These are phyloP conservation scores for Morinoia aosen DNA, from an alignment of 2,888 invertebrate genomes.

Conservation along the genomic window DNA sequence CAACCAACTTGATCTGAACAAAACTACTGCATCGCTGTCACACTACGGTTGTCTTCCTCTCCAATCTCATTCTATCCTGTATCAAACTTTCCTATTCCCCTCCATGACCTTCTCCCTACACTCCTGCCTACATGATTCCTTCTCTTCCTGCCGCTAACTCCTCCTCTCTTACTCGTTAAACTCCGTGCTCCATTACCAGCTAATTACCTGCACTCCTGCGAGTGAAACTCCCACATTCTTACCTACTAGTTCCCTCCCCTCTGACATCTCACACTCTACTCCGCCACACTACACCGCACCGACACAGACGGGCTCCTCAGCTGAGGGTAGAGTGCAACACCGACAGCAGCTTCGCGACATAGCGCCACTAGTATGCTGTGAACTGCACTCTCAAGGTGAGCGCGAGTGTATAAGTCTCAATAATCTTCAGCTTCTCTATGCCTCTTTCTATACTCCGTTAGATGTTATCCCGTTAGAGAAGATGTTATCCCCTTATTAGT, in stretches of 20 bases:
- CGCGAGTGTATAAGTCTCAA: not conserved
- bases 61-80: not conserved
- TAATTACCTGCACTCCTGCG: not conserved
- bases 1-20: not conserved
- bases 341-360: not conserved
- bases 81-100: not conserved
- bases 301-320: not conserved
- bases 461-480: too few relatives aligned
- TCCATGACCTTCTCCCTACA: too few relatives aligned
- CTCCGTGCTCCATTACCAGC: not conserved
- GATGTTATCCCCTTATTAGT: too few relatives aligned
- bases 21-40: not conserved
- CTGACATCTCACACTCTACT: not conserved
- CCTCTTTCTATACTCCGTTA: too few relatives aligned
- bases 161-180: too few relatives aligned
- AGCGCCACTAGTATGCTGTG: not conserved
- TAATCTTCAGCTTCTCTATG: too few relatives aligned
- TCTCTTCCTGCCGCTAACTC: too few relatives aligned
- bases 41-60: not conserved
- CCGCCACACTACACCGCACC: not conserved
- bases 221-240: too few relatives aligned
- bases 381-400: not conserved
- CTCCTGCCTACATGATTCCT: too few relatives aligned
- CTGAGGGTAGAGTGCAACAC: not conserved
- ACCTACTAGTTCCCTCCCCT: not conserved